Conservation (phyloP, 2,888 invertebrate species). For the Nezara viridula region DNA sequence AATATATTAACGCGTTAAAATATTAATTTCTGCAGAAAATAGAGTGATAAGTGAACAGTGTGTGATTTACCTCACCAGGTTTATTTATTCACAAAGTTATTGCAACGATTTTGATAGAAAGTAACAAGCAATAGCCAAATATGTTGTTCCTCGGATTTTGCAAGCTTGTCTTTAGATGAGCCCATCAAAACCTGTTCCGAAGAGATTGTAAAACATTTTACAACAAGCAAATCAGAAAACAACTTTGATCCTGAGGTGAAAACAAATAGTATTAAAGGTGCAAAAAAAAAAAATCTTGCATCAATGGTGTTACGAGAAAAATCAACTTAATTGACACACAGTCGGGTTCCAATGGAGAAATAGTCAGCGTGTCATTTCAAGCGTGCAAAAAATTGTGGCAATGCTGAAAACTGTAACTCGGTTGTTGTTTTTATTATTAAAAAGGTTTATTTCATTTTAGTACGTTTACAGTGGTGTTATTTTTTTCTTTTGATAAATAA, state of each 20-base stretch:
- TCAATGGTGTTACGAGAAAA: neutral
- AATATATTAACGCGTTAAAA: too few species aligned
- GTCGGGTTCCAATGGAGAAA: constrained; percentile 3
- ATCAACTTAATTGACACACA: neutral
- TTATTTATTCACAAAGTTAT: neutral
- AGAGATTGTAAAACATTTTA: neutral
- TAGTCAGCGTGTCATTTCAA: neutral
- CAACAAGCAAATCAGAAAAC: neutral
- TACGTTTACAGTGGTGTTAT: too few species aligned
- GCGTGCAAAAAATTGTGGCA: neutral
- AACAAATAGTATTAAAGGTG: neutral
- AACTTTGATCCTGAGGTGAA: neutral
- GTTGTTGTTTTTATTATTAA: neutral
- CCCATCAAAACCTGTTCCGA: neutral
- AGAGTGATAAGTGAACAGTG: too few species aligned
- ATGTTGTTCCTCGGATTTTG: neutral
- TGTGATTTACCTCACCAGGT: too few species aligned
- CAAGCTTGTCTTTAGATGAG: neutral
- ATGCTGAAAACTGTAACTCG: neutral
- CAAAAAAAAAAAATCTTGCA: neutral
- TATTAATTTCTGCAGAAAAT: too few species aligned
- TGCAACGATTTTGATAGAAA: neutral
- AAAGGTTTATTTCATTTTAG: too few species aligned
- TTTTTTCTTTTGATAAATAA: too few species aligned
- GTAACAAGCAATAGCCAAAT: neutral